Evolutionary conservation across 1,140 invertebrate genomes (phyloP).

Genomic region (Muscidifurax raptorellus): DNA sequence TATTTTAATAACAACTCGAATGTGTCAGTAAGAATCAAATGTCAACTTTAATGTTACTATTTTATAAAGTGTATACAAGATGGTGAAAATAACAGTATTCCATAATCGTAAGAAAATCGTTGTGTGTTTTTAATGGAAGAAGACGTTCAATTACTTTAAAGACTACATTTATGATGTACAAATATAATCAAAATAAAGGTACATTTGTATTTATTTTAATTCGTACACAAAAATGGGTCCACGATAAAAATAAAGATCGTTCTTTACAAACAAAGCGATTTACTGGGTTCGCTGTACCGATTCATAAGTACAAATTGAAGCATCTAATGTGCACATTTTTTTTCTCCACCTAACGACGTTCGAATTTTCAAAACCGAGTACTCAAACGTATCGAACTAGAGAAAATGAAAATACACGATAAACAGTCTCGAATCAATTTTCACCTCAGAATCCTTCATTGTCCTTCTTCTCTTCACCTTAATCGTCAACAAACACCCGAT

Average conservation of each 20-base stretch:
- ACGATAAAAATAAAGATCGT: not conserved
- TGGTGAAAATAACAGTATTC: not conserved
- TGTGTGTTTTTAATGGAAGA: not conserved
- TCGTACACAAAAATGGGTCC: not conserved
- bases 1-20: not conserved
- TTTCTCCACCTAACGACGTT: not conserved
- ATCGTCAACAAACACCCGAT: not conserved
- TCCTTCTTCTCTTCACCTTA: not conserved
- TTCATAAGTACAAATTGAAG: not conserved
- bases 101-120: not conserved
- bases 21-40: not conserved
- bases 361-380: constrained; percentile 41
- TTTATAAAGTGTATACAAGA: not conserved
- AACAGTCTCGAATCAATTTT: not conserved
- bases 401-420: not conserved
- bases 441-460: not conserved
- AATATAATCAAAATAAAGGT: constrained; percentile 21
- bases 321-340: constrained; percentile 2
- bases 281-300: not conserved
- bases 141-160: not conserved
- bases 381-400: not conserved
- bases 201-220: not conserved
- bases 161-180: not conserved
- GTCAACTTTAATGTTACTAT: not conserved
- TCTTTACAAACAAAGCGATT: not conserved